Base-by-base conservation (phyloP, 64 coral and sea anemone genomes). In the Orbicella faveolata region DNA sequence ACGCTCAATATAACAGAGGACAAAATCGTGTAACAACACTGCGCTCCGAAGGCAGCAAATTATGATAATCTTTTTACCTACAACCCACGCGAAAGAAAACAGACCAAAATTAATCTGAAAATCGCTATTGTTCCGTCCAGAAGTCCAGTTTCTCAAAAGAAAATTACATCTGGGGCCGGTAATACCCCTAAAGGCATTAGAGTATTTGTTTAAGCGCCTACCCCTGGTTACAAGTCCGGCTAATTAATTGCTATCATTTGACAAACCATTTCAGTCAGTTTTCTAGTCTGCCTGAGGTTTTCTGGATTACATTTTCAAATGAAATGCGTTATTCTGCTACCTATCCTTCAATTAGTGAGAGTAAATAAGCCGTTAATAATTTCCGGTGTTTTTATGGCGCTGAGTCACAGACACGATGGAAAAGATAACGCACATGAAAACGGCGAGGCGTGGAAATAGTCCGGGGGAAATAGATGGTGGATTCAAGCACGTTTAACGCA, bases 11-110 rank as follows among this genome's bases (percentile, higher is more conserved):
- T 59, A 59, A 48, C 44, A 48, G 11, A 13, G 13, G 1, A 59
- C 55, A 59, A 59, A 59, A 59, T 59, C 55, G 44, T 48, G 44
- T 4, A 48, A 48, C 44, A 14, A 16, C 55, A 16, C 6, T 59
- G 55, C 10, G 55, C 55, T 59, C 55, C 9, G 11, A 59, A 12
- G 55, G 55, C 55, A 59, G 2, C 55, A 59, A 59, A 59, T 59
- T 59, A 59, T 59, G 55, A 8, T 59, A 59, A 59, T 59, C 55
- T 59, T 59, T 26, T 5, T 23, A 70, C n/a, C 25, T 10, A 70
- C 67, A n/a, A 70, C 67, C 67, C 67, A 70, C 67, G 67, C 67
- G 67, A 70, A 70, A 70, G 67, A 70, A 70, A 70, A 70, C 67
- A 70, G 21, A 70, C 20, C 25, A 1, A n/a, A n/a, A 70, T 70